phyloP scores from a whole-genome alignment of 2,797 vertebrate species.

The Iguana delicatissima region DNA sequence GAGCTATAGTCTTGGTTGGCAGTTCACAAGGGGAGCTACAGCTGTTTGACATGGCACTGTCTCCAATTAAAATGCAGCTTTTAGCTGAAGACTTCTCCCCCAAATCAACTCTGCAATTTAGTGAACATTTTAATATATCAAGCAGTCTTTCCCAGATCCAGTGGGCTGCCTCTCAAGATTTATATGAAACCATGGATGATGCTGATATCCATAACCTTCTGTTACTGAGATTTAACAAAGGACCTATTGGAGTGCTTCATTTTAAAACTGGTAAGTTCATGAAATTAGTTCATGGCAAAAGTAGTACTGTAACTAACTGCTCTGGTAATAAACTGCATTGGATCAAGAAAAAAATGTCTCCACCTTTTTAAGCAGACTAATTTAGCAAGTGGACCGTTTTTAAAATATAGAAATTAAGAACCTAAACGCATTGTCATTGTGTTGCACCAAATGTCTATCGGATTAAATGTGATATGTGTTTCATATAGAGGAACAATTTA shows the following conservation, averaged over 20 bases:
- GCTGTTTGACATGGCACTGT: constrained; percentile 90
- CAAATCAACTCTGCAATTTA: constrained; percentile 84
- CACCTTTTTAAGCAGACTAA: neutral
- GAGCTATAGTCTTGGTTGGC: constrained; percentile 83
- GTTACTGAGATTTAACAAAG: constrained; percentile 87
- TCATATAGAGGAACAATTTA: neutral
- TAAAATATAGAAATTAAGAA: neutral
- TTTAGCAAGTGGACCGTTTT: neutral
- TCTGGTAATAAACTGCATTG: neutral
- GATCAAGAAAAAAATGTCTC: neutral
- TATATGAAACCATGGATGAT: constrained; percentile 56
- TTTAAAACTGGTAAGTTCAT: constrained; percentile 88
- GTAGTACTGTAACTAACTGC: neutral
- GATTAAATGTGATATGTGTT: neutral
- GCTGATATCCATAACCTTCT: constrained; percentile 82
- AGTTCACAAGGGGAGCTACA: constrained; percentile 91
- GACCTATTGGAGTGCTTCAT: constrained; percentile 88
- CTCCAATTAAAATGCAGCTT: constrained; percentile 86
- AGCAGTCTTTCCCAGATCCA: constrained; percentile 86
- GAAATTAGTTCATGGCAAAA: neutral
- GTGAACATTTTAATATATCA: constrained; percentile 81
- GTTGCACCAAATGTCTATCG: neutral
- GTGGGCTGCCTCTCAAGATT: constrained; percentile 82
- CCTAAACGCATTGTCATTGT: neutral
- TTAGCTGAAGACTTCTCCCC: constrained; percentile 86